These are phyloP conservation scores for Nematostella vectensis DNA, from an alignment of 92 coral and sea anemone species.

Conservation along the genomic window DNA sequence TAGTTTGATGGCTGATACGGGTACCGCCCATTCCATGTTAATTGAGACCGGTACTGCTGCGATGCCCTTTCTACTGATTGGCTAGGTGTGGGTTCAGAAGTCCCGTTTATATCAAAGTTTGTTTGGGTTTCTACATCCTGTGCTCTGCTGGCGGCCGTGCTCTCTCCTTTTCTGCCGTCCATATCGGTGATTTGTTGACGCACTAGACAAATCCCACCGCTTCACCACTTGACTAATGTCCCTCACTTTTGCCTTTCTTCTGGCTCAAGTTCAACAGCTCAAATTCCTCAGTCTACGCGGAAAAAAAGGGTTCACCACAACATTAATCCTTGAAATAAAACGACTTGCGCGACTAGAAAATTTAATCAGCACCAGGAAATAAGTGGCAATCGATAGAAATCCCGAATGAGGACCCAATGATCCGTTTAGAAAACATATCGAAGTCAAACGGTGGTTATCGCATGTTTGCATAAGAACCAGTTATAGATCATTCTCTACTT, in stretches of 20 bases:
- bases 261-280: conserved; percentile 37
- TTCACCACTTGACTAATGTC: conserved; percentile 7
- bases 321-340: no score
- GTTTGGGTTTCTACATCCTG: conserved; percentile 95
- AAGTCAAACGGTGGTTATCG: neutral
- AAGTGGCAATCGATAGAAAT: no score
- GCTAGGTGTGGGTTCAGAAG: conserved; percentile 12
- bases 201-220: conserved; percentile 2
- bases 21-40: conserved; percentile 46
- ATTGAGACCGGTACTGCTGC: conserved; percentile 24
- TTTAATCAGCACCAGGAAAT: no score
- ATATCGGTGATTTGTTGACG: conserved; percentile 16
- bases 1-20: conserved; percentile 33
- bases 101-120: conserved; percentile 57
- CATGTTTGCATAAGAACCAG: neutral
- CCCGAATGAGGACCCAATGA: neutral
- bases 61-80: conserved; percentile 22
- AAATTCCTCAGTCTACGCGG: conserved; percentile 9
- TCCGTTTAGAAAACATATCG: neutral
- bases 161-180: conserved; percentile 47
- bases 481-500: conserved; percentile 11
- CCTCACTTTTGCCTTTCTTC: conserved; percentile 14
- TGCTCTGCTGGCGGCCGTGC: conserved; percentile 39
- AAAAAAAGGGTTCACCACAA: neutral
- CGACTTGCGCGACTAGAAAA: no score